Percentiles rank a stretch among this genome's conserved stretches.
Conservation (phyloP, 2,797 vertebrate species). For the Molossus molossus region DNA sequence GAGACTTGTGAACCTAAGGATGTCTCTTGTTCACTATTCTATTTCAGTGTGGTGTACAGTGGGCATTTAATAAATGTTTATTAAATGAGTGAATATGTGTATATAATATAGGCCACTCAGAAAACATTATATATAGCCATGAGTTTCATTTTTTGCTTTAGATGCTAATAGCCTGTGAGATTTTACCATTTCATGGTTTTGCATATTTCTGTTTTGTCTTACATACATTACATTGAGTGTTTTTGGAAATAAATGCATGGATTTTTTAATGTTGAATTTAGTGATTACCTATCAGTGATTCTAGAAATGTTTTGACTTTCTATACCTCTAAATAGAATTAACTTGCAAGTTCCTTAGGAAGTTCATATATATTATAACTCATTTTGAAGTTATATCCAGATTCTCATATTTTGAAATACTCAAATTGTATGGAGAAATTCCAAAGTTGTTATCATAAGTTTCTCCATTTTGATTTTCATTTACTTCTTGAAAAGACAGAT, state of each 20-base stretch:
- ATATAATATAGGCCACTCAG: not conserved
- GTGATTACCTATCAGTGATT: conserved; percentile 20
- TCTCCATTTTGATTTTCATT: conserved; percentile 49
- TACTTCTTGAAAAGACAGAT: conserved; percentile 33
- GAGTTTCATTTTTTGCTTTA: conserved; percentile 38
- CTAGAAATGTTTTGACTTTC: conserved; percentile 10
- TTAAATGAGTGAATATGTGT: not conserved
- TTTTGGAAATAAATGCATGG: conserved; percentile 42
- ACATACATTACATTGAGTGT: conserved; percentile 11
- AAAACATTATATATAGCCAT: not conserved
- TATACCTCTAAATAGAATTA: conserved; percentile 35
- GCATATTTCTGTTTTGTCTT: not conserved
- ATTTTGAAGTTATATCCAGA: conserved; percentile 43
- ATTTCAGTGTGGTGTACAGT: not conserved
- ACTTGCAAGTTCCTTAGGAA: not conserved
- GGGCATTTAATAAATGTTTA: not conserved
- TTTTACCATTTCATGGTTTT: conserved; percentile 42
- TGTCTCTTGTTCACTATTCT: not conserved
- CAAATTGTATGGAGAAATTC: conserved; percentile 47
- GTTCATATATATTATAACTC: conserved; percentile 15
- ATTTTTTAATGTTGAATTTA: conserved; percentile 20
- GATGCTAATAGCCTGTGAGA: conserved; percentile 8
- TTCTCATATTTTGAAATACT: conserved; percentile 66
- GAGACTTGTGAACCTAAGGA: not conserved
- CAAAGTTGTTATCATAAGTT: not conserved